phyloP scores from a whole-genome alignment of 2,113 vertebrate genomes.

The Cacatua alba region DNA sequence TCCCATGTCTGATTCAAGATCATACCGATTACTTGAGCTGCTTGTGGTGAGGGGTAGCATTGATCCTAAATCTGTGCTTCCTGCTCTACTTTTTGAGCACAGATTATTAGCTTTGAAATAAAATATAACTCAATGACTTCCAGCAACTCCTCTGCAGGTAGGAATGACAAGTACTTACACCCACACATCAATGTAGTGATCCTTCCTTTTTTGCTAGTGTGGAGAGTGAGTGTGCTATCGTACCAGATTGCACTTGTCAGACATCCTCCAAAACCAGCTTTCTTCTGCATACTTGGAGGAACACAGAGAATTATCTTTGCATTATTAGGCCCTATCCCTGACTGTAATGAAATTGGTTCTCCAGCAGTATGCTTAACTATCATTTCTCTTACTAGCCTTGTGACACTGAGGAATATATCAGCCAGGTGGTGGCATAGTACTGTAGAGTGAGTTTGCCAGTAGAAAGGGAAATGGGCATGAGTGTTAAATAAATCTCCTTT shows the following conservation, averaged over 20 bases:
- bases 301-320: background rate
- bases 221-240: background rate
- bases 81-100: background rate
- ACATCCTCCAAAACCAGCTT: background rate
- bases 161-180: background rate
- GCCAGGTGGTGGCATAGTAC: background rate
- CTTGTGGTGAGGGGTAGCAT: background rate
- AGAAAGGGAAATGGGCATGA: background rate
- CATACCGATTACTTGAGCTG: background rate
- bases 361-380: background rate
- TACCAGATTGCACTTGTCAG: background rate
- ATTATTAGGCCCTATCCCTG: background rate
- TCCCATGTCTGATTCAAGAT: background rate
- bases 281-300: background rate
- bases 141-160: background rate
- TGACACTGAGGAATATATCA: background rate
- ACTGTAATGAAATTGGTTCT: background rate
- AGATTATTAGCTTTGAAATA: background rate
- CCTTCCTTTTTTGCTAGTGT: background rate
- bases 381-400: background rate
- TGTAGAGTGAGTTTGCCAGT: background rate
- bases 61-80: background rate
- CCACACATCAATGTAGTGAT: background rate
- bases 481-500: background rate
- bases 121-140: background rate